Base-by-base conservation (phyloP, 2,888 invertebrate genomes). In the Ornithoptera alexandrae region DNA sequence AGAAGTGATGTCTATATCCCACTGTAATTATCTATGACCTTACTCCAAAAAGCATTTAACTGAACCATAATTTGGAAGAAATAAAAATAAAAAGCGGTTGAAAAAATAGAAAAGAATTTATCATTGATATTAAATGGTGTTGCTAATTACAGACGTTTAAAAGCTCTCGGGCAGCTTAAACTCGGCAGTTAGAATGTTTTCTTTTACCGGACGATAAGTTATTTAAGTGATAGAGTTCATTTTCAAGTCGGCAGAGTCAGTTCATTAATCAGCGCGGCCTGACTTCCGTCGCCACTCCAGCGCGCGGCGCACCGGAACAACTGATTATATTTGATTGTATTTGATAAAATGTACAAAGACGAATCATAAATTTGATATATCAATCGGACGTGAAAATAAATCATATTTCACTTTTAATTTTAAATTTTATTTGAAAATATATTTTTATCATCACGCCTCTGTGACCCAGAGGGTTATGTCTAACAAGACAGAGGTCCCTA, bases 251-350 rank as follows among this genome's bases (percentile, higher is more conserved):
- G 81, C 80, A 81, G 81, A 81, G 81, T 80, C 71, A 72, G 83
- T 80, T 90, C 90, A 86, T 91, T 92, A 90, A 91, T 92, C 91
- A 91, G 81, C 77, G 79, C 73, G 79, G 81, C 81, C 87, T 86
- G 88, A 86, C 88, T 86, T 86, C 75, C 69, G 71, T 72, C 71
- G 71, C 72, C 71, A 73, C 70, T 81, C 15, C 81, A 79, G 80
- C 77, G 81, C 81, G 78, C 77, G 75, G 79, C 76, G 76, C 81
- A 81, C 84, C 87, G 89, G 87, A 86, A 89, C 82, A 83, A 84
- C 81, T 83, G 83, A 87, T 89, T 88, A 88, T 86, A 90, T 90
- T 84, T 86, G 87, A 90, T 91, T 90, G 90, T 90, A 91, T 92
- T 88, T 89, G 87, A 90, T 90, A 89, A 89, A 87, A 87, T 84